Percentiles rank a stretch among this genome's conserved stretches.
Evolutionary conservation across 2,113 vertebrate species (phyloP).

Genomic region (Argyrosomus japonicus): DNA sequence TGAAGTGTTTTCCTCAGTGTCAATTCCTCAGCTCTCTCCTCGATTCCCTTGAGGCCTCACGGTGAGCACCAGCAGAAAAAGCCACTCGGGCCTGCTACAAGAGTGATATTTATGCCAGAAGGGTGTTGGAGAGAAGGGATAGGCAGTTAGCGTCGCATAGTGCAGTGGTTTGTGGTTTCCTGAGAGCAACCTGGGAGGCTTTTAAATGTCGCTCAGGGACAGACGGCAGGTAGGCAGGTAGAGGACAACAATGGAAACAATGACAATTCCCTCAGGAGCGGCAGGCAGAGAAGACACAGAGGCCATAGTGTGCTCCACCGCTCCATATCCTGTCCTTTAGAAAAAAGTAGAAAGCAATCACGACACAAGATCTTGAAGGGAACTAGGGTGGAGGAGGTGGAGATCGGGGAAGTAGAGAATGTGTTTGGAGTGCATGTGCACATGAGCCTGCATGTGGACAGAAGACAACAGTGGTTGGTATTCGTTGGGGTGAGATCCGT

Average conservation of each 20-base stretch:
- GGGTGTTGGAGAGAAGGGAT: constrained; percentile 62
- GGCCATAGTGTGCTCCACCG: constrained; percentile 70
- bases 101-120: constrained; percentile 74
- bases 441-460: constrained; percentile 18
- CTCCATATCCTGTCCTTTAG: constrained; percentile 81
- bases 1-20: constrained; percentile 46
- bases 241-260: constrained; percentile 76
- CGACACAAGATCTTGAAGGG: constrained; percentile 71
- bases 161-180: constrained; percentile 72
- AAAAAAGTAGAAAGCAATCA: constrained; percentile 77
- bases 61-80: constrained; percentile 47
- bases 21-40: constrained; percentile 41
- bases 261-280: constrained; percentile 65
- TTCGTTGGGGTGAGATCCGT: constrained; percentile 24
- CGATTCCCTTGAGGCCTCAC: constrained; percentile 48
- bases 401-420: constrained; percentile 30
- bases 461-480: not conserved
- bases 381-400: constrained; percentile 60
- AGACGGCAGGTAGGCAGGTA: constrained; percentile 79
- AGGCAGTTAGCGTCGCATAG: constrained; percentile 58
- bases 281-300: constrained; percentile 74
- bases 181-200: constrained; percentile 72
- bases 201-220: constrained; percentile 75
- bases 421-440: constrained; percentile 38
- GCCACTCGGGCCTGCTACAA: constrained; percentile 59